phyloP scores from a whole-genome alignment of 2,113 vertebrate species.

The Muntiacus reevesi region DNA sequence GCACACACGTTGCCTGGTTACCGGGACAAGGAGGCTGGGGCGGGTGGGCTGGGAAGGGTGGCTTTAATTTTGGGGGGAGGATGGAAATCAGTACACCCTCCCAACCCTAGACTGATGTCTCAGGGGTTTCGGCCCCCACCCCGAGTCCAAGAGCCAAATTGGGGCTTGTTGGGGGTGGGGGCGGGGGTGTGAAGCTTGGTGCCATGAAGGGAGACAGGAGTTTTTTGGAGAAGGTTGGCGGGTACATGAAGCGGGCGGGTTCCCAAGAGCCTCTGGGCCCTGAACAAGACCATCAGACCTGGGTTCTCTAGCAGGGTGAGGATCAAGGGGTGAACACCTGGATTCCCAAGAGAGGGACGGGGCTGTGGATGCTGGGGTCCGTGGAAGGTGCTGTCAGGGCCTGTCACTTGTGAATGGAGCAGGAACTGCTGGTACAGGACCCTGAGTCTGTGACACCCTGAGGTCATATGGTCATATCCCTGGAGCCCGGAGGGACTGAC shows the following conservation, averaged over 20 bases:
- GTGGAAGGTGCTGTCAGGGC: background rate
- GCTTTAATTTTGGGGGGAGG: slow-evolving; percentile 82
- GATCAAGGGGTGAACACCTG: background rate
- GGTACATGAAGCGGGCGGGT: background rate
- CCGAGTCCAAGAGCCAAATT: slow-evolving; percentile 27
- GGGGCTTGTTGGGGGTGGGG: background rate
- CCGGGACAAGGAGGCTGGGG: slow-evolving; percentile 78
- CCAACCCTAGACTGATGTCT: slow-evolving; percentile 81
- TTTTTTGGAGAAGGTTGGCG: background rate
- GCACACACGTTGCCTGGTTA: slow-evolving; percentile 77
- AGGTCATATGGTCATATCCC: background rate
- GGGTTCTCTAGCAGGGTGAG: background rate
- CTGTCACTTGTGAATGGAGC: background rate
- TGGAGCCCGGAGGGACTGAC: background rate
- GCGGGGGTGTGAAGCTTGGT: background rate
- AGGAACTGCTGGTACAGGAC: background rate
- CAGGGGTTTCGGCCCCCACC: slow-evolving; percentile 54
- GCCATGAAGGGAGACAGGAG: background rate
- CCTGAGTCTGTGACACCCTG: background rate
- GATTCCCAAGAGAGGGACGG: background rate
- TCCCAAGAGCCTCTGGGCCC: background rate
- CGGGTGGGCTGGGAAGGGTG: slow-evolving; percentile 84
- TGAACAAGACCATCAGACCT: background rate
- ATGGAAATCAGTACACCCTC: slow-evolving; percentile 78
- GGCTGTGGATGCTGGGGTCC: background rate